These are phyloP conservation scores for Aselliscus stoliczkanus DNA, from an alignment of 2,797 vertebrate species.

Conservation along the genomic window DNA sequence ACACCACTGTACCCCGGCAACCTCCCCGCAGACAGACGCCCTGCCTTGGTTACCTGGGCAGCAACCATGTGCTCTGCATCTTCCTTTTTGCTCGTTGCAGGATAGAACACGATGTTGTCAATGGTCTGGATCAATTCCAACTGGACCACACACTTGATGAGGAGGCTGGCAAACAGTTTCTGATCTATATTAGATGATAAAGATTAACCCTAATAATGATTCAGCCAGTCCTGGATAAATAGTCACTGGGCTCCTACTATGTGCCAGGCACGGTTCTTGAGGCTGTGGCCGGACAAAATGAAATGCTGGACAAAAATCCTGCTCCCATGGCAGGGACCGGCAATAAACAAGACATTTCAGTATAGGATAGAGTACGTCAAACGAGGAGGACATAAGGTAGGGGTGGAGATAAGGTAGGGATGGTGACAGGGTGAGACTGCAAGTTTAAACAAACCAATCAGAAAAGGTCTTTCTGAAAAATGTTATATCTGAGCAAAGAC, in stretches of 20 bases:
- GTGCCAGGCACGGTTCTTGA: background rate
- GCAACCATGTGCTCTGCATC: constrained; percentile 97
- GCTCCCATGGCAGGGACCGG: background rate
- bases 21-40: background rate
- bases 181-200: constrained; percentile 84
- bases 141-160: constrained; percentile 98
- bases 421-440: background rate
- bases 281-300: background rate
- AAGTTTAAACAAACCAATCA: background rate
- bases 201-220: constrained; percentile 55
- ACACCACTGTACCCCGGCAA: accelerated
- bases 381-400: background rate
- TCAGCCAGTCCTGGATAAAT: background rate
- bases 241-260: background rate
- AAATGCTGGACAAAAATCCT: background rate
- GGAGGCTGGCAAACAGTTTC: constrained; percentile 94
- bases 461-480: background rate
- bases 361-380: background rate
- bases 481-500: background rate
- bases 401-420: background rate
- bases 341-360: background rate
- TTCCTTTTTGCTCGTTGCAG: constrained; percentile 96
- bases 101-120: constrained; percentile 98
- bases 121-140: constrained; percentile 97
- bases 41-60: constrained; percentile 87